Conservation (phyloP, 1,140 invertebrate species). For the Stenopsyche tienmushanensis region DNA sequence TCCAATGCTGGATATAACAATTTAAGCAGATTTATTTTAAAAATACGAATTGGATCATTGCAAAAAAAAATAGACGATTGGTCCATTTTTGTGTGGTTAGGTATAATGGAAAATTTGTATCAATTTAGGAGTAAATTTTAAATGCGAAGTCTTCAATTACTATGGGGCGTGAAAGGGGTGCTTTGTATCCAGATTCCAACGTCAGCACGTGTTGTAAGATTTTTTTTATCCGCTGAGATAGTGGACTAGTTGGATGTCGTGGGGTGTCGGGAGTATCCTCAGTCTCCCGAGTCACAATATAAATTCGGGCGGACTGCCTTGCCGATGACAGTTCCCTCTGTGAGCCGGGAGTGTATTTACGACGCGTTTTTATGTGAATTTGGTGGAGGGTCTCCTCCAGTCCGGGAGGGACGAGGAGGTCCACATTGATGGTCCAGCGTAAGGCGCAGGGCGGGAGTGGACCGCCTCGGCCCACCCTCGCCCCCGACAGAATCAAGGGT, state of each 20-base stretch:
- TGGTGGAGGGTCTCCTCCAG: neutral
- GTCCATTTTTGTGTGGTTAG: too few relatives aligned
- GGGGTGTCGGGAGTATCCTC: neutral
- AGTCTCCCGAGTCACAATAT: slow-evolving; percentile 16
- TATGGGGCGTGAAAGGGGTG: too few relatives aligned
- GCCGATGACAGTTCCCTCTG: slow-evolving; percentile 22
- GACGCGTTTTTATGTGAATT: slow-evolving; percentile 12
- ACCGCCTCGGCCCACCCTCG: neutral
- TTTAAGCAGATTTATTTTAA: too few relatives aligned
- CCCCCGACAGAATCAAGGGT: neutral
- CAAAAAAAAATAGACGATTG: too few relatives aligned
- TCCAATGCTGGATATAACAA: too few relatives aligned
- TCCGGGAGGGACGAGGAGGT: neutral
- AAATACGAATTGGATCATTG: too few relatives aligned
- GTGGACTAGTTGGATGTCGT: slow-evolving; percentile 5
- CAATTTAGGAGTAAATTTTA: too few relatives aligned
- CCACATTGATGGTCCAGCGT: slow-evolving; percentile 1
- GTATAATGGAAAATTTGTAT: too few relatives aligned
- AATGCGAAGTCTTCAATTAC: too few relatives aligned
- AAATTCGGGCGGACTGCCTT: slow-evolving; percentile 21
- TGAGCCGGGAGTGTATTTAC: slow-evolving; percentile 10
- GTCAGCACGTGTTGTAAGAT: too few relatives aligned
- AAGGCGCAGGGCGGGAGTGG: neutral
- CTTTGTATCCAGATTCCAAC: too few relatives aligned
- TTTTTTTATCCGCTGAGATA: neutral